A percentile compares a stretch with the other conserved stretches of the same genome.
phyloP scores from a whole-genome alignment of 1,140 invertebrate species.

The Heliothis virescens region DNA sequence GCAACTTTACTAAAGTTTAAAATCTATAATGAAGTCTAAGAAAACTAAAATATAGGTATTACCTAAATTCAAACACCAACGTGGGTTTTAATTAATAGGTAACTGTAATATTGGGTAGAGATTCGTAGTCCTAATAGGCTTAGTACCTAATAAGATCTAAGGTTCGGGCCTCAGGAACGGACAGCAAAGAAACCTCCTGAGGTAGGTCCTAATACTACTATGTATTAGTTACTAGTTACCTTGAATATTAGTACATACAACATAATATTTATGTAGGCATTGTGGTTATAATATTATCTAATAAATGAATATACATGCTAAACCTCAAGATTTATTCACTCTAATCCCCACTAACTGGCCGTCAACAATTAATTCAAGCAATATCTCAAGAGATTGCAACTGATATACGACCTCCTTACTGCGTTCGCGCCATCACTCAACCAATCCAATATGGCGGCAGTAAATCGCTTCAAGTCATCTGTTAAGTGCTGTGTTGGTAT shows the following conservation, averaged over 20 bases:
- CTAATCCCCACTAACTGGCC: conserved; percentile 23
- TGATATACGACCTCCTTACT: conserved; percentile 45
- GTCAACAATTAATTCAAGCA: conserved; percentile 30
- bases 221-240: neutral
- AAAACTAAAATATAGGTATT: no score
- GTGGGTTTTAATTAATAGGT: no score
- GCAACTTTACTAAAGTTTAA: no score
- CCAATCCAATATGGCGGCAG: conserved; percentile 57
- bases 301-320: neutral
- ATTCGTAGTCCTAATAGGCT: no score
- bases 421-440: conserved; percentile 53
- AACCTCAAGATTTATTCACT: conserved; percentile 29
- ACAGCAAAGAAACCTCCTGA: neutral
- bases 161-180: neutral
- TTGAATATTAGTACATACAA: neutral
- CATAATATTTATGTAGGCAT: neutral
- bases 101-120: no score
- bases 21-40: neutral
- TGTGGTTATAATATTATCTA: no score
- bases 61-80: no score
- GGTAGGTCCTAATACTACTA: neutral
- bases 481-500: conserved; percentile 54
- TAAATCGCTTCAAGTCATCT: conserved; percentile 61
- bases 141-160: no score
- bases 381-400: conserved; percentile 40